phyloP scores from a whole-genome alignment of 2,113 vertebrate species.

The Corythornis cristatus region DNA sequence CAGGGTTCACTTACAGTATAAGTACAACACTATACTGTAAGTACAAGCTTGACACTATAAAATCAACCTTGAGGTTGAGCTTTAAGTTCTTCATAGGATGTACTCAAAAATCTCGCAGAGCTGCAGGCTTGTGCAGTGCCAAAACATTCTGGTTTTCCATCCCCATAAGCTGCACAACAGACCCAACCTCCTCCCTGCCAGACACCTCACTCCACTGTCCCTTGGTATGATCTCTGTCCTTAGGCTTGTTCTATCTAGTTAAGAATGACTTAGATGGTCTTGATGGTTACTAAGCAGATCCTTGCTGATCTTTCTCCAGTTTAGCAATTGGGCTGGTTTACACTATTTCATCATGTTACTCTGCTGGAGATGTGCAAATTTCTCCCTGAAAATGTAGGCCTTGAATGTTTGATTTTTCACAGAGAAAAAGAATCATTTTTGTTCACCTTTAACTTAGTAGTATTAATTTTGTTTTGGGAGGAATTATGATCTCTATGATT shows the following conservation, averaged over 20 bases:
- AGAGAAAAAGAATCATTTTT: background rate
- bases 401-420: background rate
- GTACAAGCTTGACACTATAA: background rate
- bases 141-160: background rate
- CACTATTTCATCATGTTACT: background rate
- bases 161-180: accelerated
- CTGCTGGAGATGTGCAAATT: background rate
- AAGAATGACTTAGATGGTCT: background rate
- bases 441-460: background rate
- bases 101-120: accelerated
- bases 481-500: background rate
- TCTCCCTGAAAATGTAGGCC: background rate
- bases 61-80: background rate
- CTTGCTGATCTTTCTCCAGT: background rate
- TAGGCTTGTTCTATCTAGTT: background rate
- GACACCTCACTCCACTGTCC: no score
- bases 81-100: background rate
- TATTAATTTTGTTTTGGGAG: background rate
- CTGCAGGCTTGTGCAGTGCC: background rate
- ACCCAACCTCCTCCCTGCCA: no score
- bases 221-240: no score
- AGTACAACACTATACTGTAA: no score
- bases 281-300: background rate
- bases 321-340: background rate
- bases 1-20: background rate